Percentiles rank a stretch among this genome's conserved stretches.
These are phyloP conservation scores for Drosophila mulleri DNA, from an alignment of 2,888 invertebrate species.

Conservation along the genomic window DNA sequence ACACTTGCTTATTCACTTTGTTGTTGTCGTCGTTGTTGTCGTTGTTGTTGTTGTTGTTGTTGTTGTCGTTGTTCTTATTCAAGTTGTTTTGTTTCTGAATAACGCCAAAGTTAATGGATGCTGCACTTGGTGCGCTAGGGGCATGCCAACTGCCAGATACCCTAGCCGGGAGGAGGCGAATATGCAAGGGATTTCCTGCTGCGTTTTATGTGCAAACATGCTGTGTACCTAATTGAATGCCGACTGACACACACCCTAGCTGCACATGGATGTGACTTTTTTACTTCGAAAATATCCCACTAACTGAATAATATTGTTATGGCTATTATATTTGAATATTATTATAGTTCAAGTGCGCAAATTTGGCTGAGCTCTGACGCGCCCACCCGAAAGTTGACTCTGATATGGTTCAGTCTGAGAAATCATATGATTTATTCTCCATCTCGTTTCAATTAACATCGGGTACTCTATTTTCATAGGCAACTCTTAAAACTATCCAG, in stretches of 20 bases:
- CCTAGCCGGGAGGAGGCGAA: background rate
- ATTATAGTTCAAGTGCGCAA: too few relatives aligned
- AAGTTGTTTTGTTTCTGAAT: slow-evolving; percentile 47
- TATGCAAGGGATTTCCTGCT: too few relatives aligned
- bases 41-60: slow-evolving; percentile 29
- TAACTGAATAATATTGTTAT: too few relatives aligned
- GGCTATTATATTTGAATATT: too few relatives aligned
- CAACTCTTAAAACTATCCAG: background rate
- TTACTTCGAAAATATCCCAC: too few relatives aligned
- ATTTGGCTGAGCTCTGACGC: too few relatives aligned
- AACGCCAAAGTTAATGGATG: slow-evolving; percentile 49
- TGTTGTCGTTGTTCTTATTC: slow-evolving; percentile 35
- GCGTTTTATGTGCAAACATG: background rate
- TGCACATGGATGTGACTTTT: too few relatives aligned
- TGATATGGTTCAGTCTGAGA: too few relatives aligned
- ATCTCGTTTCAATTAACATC: too few relatives aligned
- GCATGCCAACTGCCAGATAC: slow-evolving; percentile 4
- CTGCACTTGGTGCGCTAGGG: background rate
- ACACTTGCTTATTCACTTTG: slow-evolving; percentile 70
- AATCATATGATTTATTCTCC: too few relatives aligned
- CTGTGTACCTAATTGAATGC: background rate
- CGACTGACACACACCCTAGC: background rate
- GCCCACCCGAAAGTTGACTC: too few relatives aligned
- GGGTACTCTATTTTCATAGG: background rate
- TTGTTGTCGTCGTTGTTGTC: slow-evolving; percentile 31